These are phyloP conservation scores for Pogonomyrmex californicus DNA, from an alignment of 1,140 invertebrate genomes.

Conservation along the genomic window DNA sequence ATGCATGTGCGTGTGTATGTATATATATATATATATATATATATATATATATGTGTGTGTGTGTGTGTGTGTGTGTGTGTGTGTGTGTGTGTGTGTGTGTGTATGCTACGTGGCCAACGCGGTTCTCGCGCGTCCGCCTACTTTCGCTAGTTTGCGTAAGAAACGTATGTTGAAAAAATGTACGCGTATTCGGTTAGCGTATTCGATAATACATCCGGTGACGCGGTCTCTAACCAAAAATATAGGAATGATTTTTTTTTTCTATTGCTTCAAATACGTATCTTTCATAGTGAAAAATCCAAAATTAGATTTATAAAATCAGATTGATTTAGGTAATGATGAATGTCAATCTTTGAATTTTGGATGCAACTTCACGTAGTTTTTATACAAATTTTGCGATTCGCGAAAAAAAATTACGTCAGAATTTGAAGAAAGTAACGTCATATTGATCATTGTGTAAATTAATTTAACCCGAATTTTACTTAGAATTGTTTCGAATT, in stretches of 20 bases:
- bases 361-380: not conserved
- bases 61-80: not conserved
- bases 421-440: not conserved
- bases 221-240: slow-evolving; percentile 9
- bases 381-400: not conserved
- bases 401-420: not conserved
- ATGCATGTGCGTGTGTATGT: too few species aligned
- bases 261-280: not conserved
- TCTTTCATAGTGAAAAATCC: not conserved
- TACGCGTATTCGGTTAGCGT: slow-evolving; percentile 76
- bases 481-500: not conserved
- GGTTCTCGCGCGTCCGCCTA: slow-evolving; percentile 77
- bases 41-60: too few species aligned
- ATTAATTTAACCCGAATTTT: not conserved
- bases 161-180: slow-evolving; percentile 60
- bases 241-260: slow-evolving; percentile 43
- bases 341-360: not conserved
- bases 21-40: too few species aligned
- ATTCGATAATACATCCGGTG: slow-evolving; percentile 67
- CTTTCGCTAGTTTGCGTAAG: slow-evolving; percentile 85
- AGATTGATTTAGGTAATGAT: not conserved
- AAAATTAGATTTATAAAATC: not conserved
- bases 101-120: slow-evolving; percentile 45
- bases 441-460: not conserved
- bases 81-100: slow-evolving; percentile 25